Percentiles rank a stretch among this genome's conserved stretches.
These are phyloP conservation scores for Rapana venosa DNA, from an alignment of 2,888 invertebrate genomes.

Conservation along the genomic window DNA sequence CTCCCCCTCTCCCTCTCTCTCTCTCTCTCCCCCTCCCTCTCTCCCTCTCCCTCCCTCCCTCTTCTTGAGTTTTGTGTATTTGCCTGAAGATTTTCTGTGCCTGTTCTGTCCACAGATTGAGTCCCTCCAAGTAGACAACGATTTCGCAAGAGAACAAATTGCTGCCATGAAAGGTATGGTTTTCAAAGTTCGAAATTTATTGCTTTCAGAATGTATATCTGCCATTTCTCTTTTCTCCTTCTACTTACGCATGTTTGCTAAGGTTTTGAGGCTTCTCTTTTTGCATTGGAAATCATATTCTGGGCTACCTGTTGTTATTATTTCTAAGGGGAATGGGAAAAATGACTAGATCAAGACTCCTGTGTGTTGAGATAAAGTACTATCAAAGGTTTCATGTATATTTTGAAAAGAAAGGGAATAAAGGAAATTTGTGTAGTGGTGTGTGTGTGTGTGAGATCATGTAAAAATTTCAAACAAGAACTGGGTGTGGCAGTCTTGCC, in stretches of 20 bases:
- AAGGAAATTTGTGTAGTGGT: too few relatives aligned
- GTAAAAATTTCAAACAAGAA: too few relatives aligned
- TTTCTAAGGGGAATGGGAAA: not conserved
- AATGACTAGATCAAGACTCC: not conserved
- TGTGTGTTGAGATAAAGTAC: not conserved
- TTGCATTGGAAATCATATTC: not conserved
- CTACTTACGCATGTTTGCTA: not conserved
- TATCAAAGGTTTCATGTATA: not conserved
- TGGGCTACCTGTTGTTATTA: not conserved
- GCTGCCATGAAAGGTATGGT: constrained; percentile 77
- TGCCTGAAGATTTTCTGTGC: too few relatives aligned
- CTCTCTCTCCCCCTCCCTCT: too few relatives aligned
- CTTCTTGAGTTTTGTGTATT: too few relatives aligned
- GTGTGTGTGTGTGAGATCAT: too few relatives aligned
- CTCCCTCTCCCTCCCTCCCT: too few relatives aligned
- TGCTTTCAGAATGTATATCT: not conserved
- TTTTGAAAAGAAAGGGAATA: not conserved
- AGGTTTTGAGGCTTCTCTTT: not conserved
- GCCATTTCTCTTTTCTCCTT: not conserved
- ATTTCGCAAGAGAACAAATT: constrained; percentile 80
- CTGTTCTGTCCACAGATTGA: too few relatives aligned
- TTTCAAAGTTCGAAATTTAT: not conserved
- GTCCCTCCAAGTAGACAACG: constrained; percentile 78
- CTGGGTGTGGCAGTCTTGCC: too few relatives aligned
- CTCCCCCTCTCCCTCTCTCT: too few relatives aligned